Evolutionary conservation across 2,797 vertebrate genomes (phyloP).

Genomic region (Sebastolobus altivelis): DNA sequence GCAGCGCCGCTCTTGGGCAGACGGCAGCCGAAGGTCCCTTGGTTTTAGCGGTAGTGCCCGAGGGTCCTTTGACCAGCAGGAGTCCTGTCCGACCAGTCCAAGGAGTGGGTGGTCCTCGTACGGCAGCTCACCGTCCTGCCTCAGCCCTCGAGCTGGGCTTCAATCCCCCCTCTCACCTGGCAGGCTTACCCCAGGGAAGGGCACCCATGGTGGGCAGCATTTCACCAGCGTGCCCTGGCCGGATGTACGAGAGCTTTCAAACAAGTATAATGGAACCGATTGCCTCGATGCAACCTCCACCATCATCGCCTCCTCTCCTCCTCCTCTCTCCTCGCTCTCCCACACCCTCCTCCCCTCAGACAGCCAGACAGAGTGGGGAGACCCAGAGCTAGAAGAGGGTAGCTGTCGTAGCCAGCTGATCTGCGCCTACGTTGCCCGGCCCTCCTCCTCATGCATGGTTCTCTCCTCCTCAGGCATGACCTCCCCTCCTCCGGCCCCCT

Average conservation of each 20-base stretch:
- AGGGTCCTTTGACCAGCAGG: constrained; percentile 62
- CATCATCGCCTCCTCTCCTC: constrained; percentile 11
- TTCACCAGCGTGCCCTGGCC: constrained; percentile 82
- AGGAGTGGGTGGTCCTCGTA: constrained; percentile 64
- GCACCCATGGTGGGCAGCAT: constrained; percentile 67
- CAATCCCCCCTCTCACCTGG: constrained; percentile 55
- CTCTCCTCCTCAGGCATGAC: constrained; percentile 34
- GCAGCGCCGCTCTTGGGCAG: constrained; percentile 69
- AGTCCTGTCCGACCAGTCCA: constrained; percentile 66
- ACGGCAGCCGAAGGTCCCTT: constrained; percentile 53
- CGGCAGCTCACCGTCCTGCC: constrained; percentile 67
- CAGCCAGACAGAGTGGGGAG: constrained; percentile 52
- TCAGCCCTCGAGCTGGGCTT: constrained; percentile 64
- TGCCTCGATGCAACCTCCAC: constrained; percentile 34
- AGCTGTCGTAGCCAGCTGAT: constrained; percentile 82
- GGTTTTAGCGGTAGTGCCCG: constrained; percentile 25
- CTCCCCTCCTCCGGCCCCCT: constrained; percentile 23
- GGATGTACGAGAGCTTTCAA: constrained; percentile 78
- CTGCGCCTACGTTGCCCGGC: constrained; percentile 79
- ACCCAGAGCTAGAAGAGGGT: constrained; percentile 65
- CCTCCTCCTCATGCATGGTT: constrained; percentile 23
- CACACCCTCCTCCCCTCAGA: constrained; percentile 21
- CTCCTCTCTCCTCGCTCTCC: background rate
- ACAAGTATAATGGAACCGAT: constrained; percentile 69
- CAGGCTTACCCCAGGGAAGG: constrained; percentile 53